phyloP scores from a whole-genome alignment of 1,140 invertebrate genomes.

The Metaphire vulgaris region DNA sequence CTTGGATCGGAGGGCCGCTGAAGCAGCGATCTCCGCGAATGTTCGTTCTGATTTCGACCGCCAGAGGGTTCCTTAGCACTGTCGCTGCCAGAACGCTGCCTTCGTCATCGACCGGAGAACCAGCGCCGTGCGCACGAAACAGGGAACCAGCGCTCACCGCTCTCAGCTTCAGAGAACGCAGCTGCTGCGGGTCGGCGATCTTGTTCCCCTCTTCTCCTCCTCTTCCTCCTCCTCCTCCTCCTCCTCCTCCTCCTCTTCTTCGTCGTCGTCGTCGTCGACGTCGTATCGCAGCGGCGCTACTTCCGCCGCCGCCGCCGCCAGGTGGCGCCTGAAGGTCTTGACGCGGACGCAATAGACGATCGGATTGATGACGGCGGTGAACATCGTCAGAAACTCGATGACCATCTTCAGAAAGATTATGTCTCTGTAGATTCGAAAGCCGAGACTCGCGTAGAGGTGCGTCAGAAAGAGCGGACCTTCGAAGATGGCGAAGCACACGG shows the following conservation, averaged over 20 bases:
- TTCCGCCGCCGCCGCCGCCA: not conserved
- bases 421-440: slow-evolving; percentile 14
- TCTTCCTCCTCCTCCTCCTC: not conserved
- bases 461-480: slow-evolving; percentile 21
- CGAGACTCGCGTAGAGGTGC: slow-evolving; percentile 13
- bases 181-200: no score
- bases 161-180: no score
- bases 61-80: no score
- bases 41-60: no score
- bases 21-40: no score
- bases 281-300: not conserved
- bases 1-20: no score
- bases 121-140: no score
- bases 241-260: not conserved
- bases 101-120: no score
- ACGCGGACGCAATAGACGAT: slow-evolving; percentile 9
- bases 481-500: slow-evolving; percentile 24
- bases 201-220: not conserved
- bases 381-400: slow-evolving; percentile 23
- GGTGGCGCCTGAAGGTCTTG: slow-evolving; percentile 5
- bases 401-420: slow-evolving; percentile 16
- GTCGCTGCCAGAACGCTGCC: no score
- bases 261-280: not conserved
- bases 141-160: no score
- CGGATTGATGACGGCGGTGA: slow-evolving; percentile 26